phyloP scores from a whole-genome alignment of 2,113 vertebrate genomes.

The Ochotona curzoniae region DNA sequence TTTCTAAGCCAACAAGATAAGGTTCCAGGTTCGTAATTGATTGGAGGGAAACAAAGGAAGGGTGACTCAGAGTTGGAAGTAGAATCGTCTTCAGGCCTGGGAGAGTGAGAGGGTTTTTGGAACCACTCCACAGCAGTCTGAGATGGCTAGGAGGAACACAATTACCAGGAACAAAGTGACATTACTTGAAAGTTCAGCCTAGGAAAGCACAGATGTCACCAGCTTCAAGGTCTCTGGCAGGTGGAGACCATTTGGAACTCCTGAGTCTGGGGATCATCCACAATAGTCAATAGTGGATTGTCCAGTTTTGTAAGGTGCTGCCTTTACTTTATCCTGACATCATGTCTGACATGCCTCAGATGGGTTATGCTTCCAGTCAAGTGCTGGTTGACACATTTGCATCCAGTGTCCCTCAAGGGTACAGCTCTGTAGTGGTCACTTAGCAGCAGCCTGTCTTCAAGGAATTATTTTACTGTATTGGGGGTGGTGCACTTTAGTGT shows the following conservation, averaged over 20 bases:
- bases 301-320: neutral
- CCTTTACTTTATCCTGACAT: neutral
- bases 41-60: neutral
- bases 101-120: neutral
- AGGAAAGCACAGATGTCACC: neutral
- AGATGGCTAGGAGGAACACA: neutral
- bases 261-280: neutral
- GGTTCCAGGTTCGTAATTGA: neutral
- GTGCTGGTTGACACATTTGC: neutral
- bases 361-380: neutral
- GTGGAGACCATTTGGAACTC: neutral
- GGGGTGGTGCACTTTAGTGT: neutral
- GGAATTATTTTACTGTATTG: neutral
- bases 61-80: neutral
- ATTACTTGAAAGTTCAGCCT: fast-evolving
- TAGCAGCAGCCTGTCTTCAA: neutral
- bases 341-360: neutral
- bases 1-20: neutral
- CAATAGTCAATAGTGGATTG: neutral
- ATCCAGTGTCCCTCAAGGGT: neutral
- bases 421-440: neutral
- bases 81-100: neutral
- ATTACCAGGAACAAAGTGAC: neutral
- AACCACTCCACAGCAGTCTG: neutral
- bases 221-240: neutral